Evolutionary conservation across 2,797 vertebrate genomes (phyloP).

Genomic region (Cryptoblepharus egeriae): DNA sequence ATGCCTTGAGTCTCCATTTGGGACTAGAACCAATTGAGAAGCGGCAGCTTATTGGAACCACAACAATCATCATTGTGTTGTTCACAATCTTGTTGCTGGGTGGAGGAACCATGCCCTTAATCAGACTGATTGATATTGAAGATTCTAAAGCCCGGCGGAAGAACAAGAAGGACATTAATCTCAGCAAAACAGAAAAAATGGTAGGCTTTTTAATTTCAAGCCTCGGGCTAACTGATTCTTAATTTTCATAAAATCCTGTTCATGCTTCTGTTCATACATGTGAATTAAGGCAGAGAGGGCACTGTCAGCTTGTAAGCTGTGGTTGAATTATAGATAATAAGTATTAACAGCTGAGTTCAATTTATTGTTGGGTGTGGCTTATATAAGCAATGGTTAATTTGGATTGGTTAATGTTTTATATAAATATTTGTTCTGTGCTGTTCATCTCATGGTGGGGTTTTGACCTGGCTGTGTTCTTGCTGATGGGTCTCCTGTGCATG

Average conservation of each 20-base stretch:
- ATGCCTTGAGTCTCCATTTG: slow-evolving; percentile 94
- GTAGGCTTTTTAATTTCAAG: slow-evolving; percentile 69
- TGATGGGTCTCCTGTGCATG: too few species aligned
- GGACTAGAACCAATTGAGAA: slow-evolving; percentile 97
- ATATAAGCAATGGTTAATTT: too few species aligned
- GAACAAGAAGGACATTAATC: slow-evolving; percentile 93
- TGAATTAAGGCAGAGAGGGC: neutral
- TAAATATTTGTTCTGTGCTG: too few species aligned
- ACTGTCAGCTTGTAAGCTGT: too few species aligned
- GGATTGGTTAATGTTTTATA: too few species aligned
- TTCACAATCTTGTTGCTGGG: slow-evolving; percentile 95
- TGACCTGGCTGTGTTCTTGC: too few species aligned
- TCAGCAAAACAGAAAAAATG: slow-evolving; percentile 99
- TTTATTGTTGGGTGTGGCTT: too few species aligned
- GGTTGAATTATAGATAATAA: too few species aligned
- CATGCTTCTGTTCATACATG: neutral
- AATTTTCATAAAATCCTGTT: slow-evolving; percentile 13
- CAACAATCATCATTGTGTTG: slow-evolving; percentile 96
- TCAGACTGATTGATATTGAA: slow-evolving; percentile 94
- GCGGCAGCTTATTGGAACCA: slow-evolving; percentile 95
- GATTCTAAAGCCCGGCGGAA: slow-evolving; percentile 87
- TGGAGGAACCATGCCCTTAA: slow-evolving; percentile 96
- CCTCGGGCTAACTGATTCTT: neutral
- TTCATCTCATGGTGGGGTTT: too few species aligned
- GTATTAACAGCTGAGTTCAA: too few species aligned